Conservation (phyloP, 2,797 vertebrate species). For the Valencia hispanica region DNA sequence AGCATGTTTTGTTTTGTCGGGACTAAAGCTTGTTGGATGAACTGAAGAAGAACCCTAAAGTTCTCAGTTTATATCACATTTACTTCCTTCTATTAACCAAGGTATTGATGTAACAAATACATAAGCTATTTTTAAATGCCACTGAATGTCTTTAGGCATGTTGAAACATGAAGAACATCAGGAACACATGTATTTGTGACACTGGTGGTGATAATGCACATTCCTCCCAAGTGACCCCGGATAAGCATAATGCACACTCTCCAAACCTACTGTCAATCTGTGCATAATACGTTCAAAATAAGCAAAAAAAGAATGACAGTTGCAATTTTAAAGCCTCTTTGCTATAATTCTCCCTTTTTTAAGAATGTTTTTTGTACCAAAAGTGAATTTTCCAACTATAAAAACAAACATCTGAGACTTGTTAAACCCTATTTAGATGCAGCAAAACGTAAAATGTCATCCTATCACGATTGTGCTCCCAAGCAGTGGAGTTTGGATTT, state of each 20-base stretch:
- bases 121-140: not conserved
- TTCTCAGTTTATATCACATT: not conserved
- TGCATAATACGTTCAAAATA: not conserved
- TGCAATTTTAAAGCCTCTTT: not conserved
- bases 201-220: too few relatives aligned
- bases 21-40: not conserved
- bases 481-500: constrained; percentile 16
- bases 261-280: not conserved
- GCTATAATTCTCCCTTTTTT: not conserved
- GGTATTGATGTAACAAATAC: not conserved
- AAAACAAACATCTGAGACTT: not conserved
- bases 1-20: constrained; percentile 26
- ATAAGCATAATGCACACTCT: not conserved
- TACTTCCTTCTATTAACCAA: not conserved
- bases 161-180: too few relatives aligned
- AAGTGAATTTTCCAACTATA: not conserved
- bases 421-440: not conserved
- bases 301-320: not conserved
- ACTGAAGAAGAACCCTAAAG: not conserved
- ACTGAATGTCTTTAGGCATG: too few relatives aligned
- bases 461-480: not conserved
- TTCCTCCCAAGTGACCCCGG: too few relatives aligned
- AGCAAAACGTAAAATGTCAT: constrained; percentile 26
- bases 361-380: not conserved
- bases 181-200: not conserved